phyloP scores from a whole-genome alignment of 1,140 invertebrate genomes.

The Panagrolaimus sp. region DNA sequence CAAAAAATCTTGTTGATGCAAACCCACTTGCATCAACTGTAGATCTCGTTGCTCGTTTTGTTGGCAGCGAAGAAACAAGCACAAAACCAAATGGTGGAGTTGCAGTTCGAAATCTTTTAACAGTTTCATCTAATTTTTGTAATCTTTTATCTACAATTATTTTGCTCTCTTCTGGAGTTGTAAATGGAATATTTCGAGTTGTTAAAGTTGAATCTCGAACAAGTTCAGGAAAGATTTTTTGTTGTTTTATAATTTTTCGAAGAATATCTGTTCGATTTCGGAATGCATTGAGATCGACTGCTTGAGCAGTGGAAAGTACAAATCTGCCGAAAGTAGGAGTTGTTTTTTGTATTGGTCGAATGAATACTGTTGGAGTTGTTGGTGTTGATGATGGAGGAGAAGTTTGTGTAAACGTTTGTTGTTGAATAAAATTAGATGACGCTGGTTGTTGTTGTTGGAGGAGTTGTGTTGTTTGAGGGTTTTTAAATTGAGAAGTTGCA shows the following conservation, averaged over 20 bases:
- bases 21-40: no score
- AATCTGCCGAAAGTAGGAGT: background rate
- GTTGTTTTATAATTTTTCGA: constrained; percentile 1
- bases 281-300: background rate
- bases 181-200: no score
- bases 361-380: background rate
- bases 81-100: background rate
- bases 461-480: no score
- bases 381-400: background rate
- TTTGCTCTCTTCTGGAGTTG: no score
- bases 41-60: background rate
- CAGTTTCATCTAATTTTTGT: background rate
- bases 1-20: background rate
- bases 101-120: background rate
- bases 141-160: no score
- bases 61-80: background rate
- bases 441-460: no score
- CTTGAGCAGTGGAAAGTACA: no score
- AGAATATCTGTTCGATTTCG: background rate
- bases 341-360: background rate
- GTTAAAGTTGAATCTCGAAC: no score
- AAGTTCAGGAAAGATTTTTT: no score
- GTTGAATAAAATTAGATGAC: background rate
- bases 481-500: no score
- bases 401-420: background rate